Evolutionary conservation across 2,113 vertebrate genomes (phyloP).

Genomic region (Maccullochella peelii): DNA sequence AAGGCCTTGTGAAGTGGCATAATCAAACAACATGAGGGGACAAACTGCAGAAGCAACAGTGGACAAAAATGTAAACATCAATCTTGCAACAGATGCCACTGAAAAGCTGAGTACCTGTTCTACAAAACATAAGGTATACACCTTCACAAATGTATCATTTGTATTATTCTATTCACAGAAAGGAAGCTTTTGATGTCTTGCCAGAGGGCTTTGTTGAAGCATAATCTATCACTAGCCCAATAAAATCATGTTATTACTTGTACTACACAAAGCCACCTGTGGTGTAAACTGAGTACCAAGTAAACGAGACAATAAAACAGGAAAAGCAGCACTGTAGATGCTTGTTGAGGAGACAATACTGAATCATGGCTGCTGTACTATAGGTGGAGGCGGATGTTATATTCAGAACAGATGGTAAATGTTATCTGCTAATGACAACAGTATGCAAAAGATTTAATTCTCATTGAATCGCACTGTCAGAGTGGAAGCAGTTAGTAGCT

Average conservation of each 20-base stretch:
- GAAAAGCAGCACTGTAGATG: neutral
- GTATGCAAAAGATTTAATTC: neutral
- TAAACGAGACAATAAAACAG: neutral
- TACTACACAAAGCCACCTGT: neutral
- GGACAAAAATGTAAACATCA: neutral
- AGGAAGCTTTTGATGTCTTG: neutral
- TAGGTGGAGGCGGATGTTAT: neutral
- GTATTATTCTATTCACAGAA: neutral
- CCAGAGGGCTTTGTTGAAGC: neutral
- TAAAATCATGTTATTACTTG: neutral
- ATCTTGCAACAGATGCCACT: neutral
- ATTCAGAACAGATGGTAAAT: conserved; percentile 21
- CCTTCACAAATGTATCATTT: neutral
- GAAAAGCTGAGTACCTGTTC: neutral
- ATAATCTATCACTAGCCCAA: neutral
- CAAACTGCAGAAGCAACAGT: neutral
- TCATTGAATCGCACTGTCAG: neutral
- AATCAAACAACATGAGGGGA: neutral
- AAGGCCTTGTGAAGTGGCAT: too few relatives aligned
- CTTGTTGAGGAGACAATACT: neutral
- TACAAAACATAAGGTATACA: neutral
- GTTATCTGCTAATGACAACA: neutral
- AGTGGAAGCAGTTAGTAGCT: conserved; percentile 18
- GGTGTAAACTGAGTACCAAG: neutral
- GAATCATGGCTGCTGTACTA: neutral